Conservation (phyloP, 2,797 vertebrate genomes). For the Coracias cyanogaster region DNA sequence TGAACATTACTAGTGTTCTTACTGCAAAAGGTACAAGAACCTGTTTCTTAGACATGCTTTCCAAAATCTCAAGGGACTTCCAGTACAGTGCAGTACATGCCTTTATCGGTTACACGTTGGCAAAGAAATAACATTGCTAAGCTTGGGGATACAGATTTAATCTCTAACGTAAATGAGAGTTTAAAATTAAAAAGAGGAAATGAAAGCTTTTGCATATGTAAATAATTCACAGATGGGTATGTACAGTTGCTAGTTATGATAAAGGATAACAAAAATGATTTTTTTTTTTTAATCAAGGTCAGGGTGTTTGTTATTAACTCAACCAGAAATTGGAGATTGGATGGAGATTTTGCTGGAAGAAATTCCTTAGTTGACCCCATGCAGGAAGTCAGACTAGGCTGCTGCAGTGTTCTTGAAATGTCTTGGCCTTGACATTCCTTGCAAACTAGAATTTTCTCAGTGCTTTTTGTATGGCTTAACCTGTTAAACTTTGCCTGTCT, state of each 20-base stretch:
- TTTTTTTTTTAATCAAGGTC: background rate
- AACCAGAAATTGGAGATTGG: background rate
- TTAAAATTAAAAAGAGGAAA: conserved; percentile 4
- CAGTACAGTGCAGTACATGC: background rate
- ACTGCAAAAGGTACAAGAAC: background rate
- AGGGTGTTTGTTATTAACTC: background rate
- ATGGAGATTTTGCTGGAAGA: background rate
- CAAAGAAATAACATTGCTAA: background rate
- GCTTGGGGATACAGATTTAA: background rate
- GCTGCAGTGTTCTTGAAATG: background rate
- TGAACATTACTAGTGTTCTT: background rate
- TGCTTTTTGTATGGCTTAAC: background rate
- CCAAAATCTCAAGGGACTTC: background rate
- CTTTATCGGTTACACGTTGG: background rate
- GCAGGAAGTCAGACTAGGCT: background rate
- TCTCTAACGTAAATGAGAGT: background rate
- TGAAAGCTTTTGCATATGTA: background rate
- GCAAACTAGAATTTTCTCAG: background rate
- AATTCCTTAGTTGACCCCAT: background rate
- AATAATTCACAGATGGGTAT: background rate
- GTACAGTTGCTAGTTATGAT: background rate
- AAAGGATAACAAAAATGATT: background rate
- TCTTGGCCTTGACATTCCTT: background rate
- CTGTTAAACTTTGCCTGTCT: background rate
- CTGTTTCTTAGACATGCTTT: background rate